Percentiles rank a stretch among this genome's conserved stretches.
Evolutionary conservation across 1,140 invertebrate genomes (phyloP).

Genomic region (Bombus confusus): DNA sequence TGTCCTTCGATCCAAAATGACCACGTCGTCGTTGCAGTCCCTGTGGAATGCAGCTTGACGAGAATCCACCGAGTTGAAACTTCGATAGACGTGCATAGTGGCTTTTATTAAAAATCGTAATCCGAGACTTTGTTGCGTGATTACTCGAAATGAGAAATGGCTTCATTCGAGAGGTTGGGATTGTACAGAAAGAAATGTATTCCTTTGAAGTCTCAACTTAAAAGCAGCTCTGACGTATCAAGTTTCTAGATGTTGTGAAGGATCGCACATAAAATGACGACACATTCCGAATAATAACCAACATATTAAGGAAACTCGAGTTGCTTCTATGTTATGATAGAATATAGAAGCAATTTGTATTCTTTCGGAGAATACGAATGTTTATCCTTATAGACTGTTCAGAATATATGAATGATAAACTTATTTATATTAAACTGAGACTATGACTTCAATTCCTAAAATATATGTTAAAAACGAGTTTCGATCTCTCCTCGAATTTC

Average conservation of each 20-base stretch:
- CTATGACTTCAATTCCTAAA: background rate
- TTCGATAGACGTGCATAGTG: background rate
- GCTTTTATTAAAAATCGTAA: background rate
- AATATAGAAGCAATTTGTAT: too few species aligned
- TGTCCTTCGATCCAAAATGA: slow-evolving; percentile 22
- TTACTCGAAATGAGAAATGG: background rate
- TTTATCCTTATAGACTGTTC: background rate
- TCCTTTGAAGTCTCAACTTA: background rate
- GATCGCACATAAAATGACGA: background rate
- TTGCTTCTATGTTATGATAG: background rate
- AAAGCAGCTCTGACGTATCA: background rate
- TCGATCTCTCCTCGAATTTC: background rate
- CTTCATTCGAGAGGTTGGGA: background rate
- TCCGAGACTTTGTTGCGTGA: background rate
- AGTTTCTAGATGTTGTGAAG: background rate
- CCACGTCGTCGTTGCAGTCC: background rate
- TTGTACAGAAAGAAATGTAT: background rate
- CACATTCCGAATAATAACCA: background rate
- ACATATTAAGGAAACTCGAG: background rate
- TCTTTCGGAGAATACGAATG: background rate
- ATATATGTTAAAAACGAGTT: too few species aligned
- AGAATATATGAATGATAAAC: slow-evolving; percentile 13
- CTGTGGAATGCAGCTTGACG: slow-evolving; percentile 22
- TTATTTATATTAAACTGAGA: background rate
- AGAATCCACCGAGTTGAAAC: background rate